Evolutionary conservation across 2,113 vertebrate species (phyloP), one percentile per base, ranked within the genome.

Genomic region (Hemichromis elongatus): DNA sequence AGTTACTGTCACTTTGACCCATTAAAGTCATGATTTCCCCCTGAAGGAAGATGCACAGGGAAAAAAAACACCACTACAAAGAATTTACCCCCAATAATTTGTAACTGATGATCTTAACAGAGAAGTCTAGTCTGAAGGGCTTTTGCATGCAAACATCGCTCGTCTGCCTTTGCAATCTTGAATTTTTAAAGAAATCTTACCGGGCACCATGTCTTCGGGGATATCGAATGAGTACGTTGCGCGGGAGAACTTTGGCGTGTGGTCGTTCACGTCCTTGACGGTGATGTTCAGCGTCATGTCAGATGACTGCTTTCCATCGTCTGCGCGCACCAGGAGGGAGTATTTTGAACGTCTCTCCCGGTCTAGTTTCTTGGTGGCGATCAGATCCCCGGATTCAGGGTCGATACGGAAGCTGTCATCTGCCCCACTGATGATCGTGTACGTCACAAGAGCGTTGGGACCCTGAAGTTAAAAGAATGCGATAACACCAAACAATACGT

Each of bases 321-420:
- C 98, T 0, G 99, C 99, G 0, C 99, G 97, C 1, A 99, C 98
- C 87, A 99, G 94, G 35, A 99, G 89, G 2, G 98, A 99, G 40
- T 99, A 99, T 77, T 98, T 97, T 1, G 98, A 98, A 11, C 98
- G 96, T 1, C 97, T 97, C 78, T 99, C 99, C 5, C 99, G 93
- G 93, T 99, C 99, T 92, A 99, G 93, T 45, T 97, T 96, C 92
- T 93, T 96, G 66, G 98, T 98, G 33, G 98, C 99, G 4, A 97
- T 97, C 88, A 99, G 96, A 33, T 99, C 99, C 2, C 99, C 99
- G 0, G 98, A 99, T 73, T 99, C 97, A 0, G 99, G 98, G 92
- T 99, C 98, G 1, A 99, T 95, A 6, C 97, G 97, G 90, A 99
- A 99, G 83, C 98, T 99, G 85, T 99, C 98, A 12, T 99, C 99